These are phyloP conservation scores for Nycticryphes semicollaris DNA, from an alignment of 2,113 vertebrate species.

Conservation along the genomic window DNA sequence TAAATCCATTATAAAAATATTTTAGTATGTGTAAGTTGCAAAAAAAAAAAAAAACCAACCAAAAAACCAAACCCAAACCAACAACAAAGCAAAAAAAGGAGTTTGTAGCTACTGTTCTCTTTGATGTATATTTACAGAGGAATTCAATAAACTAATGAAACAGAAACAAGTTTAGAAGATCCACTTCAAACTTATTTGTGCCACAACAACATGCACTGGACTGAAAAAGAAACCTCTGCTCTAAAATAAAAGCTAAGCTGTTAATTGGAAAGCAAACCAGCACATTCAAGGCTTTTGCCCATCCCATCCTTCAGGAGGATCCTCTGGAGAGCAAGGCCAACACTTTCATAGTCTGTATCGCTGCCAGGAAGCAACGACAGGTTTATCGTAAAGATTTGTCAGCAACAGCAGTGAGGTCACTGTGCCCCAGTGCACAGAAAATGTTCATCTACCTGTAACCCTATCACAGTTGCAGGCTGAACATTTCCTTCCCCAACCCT, in stretches of 20 bases:
- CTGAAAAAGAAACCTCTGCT: background rate
- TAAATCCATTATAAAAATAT: background rate
- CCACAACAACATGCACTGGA: background rate
- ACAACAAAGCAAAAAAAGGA: background rate
- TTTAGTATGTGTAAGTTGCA: background rate
- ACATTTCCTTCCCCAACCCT: background rate
- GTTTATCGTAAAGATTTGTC: background rate
- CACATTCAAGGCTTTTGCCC: background rate
- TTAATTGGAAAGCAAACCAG: background rate
- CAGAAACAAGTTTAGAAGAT: background rate
- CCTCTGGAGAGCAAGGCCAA: background rate
- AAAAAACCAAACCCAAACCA: background rate
- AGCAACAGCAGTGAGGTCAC: background rate
- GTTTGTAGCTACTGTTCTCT: background rate
- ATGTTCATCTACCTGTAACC: background rate
- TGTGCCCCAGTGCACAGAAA: background rate
- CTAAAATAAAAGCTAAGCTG: background rate
- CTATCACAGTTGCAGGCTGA: background rate
- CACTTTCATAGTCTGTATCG: background rate
- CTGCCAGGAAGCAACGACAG: background rate
- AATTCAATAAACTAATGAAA: background rate
- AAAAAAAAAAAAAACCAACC: background rate
- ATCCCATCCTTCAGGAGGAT: background rate
- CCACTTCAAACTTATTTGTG: background rate
- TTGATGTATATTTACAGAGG: background rate